Percentiles rank a stretch among this genome's conserved stretches.
Conservation (phyloP, 2,888 invertebrate genomes). For the Drosophila meridiana region DNA sequence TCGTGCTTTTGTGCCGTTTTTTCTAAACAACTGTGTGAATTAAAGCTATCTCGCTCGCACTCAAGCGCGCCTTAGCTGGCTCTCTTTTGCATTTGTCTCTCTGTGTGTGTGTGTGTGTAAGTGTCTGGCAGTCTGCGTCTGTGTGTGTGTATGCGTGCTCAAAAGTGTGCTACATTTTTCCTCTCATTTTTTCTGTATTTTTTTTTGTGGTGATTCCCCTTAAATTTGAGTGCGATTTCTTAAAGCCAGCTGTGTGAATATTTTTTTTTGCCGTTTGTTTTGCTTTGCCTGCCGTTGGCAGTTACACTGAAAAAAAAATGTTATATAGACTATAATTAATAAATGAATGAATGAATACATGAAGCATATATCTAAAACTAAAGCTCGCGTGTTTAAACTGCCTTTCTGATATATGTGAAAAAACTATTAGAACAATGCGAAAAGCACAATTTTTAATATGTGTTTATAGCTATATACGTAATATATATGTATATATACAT, state of each 20-base stretch:
- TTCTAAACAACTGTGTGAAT: constrained; percentile 62
- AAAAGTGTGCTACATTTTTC: constrained; percentile 69
- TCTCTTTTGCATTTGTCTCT: constrained; percentile 4
- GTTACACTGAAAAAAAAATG: neutral
- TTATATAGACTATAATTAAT: neutral
- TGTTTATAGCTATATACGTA: neutral
- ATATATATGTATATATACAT: neutral
- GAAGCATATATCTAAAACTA: neutral
- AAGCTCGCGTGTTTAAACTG: neutral
- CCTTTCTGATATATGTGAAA: neutral
- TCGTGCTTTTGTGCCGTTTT: constrained; percentile 76
- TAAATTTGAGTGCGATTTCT: constrained; percentile 5
- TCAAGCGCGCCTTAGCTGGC: neutral
- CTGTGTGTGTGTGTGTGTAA: neutral
- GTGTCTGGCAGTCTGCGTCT: neutral
- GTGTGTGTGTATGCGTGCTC: neutral
- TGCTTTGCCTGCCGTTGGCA: neutral
- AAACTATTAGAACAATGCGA: neutral
- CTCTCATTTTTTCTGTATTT: constrained; percentile 9
- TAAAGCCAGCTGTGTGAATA: constrained; percentile 14
- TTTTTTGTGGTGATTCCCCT: constrained; percentile 39
- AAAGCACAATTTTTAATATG: neutral
- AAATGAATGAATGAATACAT: neutral
- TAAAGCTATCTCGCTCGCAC: constrained; percentile 4
- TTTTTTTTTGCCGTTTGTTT: constrained; percentile 8